phyloP scores from a whole-genome alignment of 2,113 vertebrate species.

The Sphyrna mokarran region DNA sequence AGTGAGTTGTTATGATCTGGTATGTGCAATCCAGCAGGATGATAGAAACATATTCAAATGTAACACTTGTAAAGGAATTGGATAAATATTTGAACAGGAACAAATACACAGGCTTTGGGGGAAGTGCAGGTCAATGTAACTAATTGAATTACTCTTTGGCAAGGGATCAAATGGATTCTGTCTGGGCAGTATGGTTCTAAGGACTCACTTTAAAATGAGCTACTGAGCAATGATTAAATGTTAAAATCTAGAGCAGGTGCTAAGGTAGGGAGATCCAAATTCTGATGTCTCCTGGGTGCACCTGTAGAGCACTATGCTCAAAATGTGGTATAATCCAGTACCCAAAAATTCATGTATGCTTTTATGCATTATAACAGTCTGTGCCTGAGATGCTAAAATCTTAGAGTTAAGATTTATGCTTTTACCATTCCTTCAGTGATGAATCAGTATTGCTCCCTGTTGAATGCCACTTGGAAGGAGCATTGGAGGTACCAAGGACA shows the following conservation, averaged over 20 bases:
- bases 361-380: neutral
- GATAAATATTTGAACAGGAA: no score
- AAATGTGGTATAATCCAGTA: neutral
- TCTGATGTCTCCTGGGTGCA: neutral
- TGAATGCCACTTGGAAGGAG: no score
- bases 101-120: no score
- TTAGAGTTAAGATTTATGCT: neutral
- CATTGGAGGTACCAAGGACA: no score
- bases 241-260: neutral
- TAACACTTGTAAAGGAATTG: no score
- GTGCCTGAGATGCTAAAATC: neutral
- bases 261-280: neutral
- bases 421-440: no score
- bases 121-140: neutral
- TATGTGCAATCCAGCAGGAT: no score
- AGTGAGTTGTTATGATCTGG: no score
- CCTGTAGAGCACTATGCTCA: neutral
- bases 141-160: no score
- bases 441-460: no score
- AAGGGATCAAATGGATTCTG: neutral
- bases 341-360: neutral
- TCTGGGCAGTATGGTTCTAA: neutral
- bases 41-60: no score
- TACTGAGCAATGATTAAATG: neutral
- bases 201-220: neutral